Percentiles rank a stretch among this genome's conserved stretches.
phyloP scores from a whole-genome alignment of 1,140 invertebrate genomes.

The Gryllus bimaculatus region DNA sequence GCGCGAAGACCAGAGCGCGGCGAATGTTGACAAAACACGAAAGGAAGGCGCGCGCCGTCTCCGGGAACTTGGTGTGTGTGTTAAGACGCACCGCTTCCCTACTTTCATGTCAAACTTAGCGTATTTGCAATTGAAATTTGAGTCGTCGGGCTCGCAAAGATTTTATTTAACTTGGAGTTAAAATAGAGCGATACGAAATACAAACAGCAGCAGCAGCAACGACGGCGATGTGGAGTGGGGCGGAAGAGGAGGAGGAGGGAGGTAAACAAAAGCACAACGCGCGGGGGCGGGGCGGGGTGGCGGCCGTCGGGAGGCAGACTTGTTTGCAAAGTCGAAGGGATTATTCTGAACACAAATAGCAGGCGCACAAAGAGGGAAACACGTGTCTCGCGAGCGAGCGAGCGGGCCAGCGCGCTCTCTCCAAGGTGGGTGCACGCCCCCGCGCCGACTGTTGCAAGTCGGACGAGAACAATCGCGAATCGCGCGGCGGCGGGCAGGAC shows the following conservation, averaged over 20 bases:
- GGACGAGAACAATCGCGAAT: too few species aligned
- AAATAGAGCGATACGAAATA: slow-evolving; percentile 1
- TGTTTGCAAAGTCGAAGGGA: slow-evolving; percentile 3
- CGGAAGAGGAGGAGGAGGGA: background rate
- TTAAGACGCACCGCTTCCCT: background rate
- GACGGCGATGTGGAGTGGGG: background rate
- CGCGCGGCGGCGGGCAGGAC: too few species aligned
- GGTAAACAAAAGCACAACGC: background rate
- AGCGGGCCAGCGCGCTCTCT: too few species aligned
- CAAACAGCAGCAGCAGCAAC: background rate
- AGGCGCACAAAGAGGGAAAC: background rate
- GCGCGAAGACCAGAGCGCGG: too few species aligned
- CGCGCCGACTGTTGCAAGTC: too few species aligned
- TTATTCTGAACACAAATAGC: background rate
- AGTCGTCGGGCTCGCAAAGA: background rate
- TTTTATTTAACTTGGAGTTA: background rate
- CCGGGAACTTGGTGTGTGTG: background rate
- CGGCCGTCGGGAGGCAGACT: background rate
- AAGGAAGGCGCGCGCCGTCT: too few species aligned
- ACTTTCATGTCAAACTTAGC: slow-evolving; percentile 4
- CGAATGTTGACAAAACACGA: too few species aligned
- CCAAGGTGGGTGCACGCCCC: too few species aligned
- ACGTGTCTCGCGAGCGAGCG: background rate
- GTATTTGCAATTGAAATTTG: slow-evolving; percentile 5
- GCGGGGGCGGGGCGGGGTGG: too few species aligned